Evolutionary conservation across 2,797 vertebrate species (phyloP).

Genomic region (Rhodeus uyekii): DNA sequence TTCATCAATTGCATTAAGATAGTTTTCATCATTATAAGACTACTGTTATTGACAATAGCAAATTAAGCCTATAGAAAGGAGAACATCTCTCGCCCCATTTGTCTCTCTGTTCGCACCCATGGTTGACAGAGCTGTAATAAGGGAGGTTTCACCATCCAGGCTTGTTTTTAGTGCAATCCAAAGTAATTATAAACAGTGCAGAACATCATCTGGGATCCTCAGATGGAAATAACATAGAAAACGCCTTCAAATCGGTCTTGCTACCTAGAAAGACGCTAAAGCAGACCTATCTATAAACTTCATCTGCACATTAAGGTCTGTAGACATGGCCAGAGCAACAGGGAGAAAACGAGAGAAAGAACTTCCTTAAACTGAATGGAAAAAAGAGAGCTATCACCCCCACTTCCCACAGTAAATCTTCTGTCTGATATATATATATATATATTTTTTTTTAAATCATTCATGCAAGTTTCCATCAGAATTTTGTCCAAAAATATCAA

Average conservation of each 20-base stretch:
- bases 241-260: conserved; percentile 16
- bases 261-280: conserved; percentile 16
- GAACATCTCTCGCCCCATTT: conserved; percentile 62
- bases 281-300: conserved; percentile 29
- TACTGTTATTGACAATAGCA: conserved; percentile 72
- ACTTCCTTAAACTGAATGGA: conserved; percentile 70
- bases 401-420: conserved; percentile 63
- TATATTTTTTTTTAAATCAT: conserved; percentile 67
- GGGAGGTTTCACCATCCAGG: not conserved
- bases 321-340: conserved; percentile 62
- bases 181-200: conserved; percentile 50
- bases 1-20: conserved; percentile 46
- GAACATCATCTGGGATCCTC: conserved; percentile 47
- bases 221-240: conserved; percentile 39
- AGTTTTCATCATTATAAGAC: conserved; percentile 63
- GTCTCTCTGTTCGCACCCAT: conserved; percentile 34
- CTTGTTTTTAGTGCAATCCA: conserved; percentile 50
- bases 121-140: conserved; percentile 7
- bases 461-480: conserved; percentile 82
- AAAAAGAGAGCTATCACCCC: conserved; percentile 65
- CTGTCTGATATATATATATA: conserved; percentile 64
- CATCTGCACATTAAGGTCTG: conserved; percentile 50
- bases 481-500: conserved; percentile 76
- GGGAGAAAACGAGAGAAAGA: conserved; percentile 63
- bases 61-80: conserved; percentile 69